Evolutionary conservation across 2,113 vertebrate genomes (phyloP), one percentile per base, ranked within the genome.

Genomic region (Symphodus melops): DNA sequence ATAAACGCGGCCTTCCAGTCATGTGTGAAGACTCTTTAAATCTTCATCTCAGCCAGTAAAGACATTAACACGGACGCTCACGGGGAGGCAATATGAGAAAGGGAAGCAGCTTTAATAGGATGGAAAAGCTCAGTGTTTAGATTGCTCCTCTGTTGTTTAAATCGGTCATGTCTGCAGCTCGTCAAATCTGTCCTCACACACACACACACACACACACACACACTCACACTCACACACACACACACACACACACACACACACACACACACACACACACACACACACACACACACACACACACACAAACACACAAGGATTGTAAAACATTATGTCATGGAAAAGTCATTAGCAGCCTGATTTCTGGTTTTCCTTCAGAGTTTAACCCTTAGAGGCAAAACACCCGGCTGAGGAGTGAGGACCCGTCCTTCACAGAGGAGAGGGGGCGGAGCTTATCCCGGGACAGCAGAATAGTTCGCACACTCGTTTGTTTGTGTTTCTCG

Each of bases 271-370:
- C n/a, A n/a, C n/a, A n/a, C n/a, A n/a, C n/a, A n/a, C n/a, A n/a
- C n/a, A n/a, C n/a, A n/a, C n/a, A n/a, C n/a, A n/a, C n/a, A n/a
- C n/a, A n/a, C n/a, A n/a, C n/a, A n/a, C n/a, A n/a, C n/a, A n/a
- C n/a, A 6, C 58, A 19, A 41, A 20, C 62, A 64, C 19, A 51
- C 48, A 2, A 8, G 8, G 19, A 13, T 39, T 64, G 39, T 65
- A 36, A 51, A 65, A 55, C 37, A 42, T 67, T 0, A 46, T 36
- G 41, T 57, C 14, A 46, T 57, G 66, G 66, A 46, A 68, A 68
- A 56, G 23, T 56, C 41, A 68, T 57, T 46, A 33, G 6, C 51
- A 8, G 6, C 4, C 21, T n/a, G 51, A 19, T 37, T 48, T 66
- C 51, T 25, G 36, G 5, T 14, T 55, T 25, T 55, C 36, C 39